phyloP scores from a whole-genome alignment of 1,140 invertebrate genomes.

The Bombus confusus region DNA sequence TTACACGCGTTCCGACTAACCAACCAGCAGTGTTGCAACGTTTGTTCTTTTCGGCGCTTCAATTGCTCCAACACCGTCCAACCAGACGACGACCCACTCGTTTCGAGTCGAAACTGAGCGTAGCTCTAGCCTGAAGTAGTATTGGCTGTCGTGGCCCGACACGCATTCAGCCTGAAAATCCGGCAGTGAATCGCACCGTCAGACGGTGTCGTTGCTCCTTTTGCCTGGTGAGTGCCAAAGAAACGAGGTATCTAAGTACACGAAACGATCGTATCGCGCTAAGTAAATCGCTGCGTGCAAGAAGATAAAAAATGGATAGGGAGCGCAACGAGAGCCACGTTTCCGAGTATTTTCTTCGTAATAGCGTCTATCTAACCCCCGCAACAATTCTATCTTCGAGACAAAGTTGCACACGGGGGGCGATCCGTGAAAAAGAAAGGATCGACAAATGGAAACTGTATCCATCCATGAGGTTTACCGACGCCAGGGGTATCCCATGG shows the following conservation, averaged over 20 bases:
- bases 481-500: too few relatives aligned
- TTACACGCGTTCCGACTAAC: too few relatives aligned
- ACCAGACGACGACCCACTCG: neutral
- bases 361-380: constrained; percentile 1
- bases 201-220: neutral
- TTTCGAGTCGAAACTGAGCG: neutral
- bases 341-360: constrained; percentile 17
- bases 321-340: neutral
- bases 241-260: neutral
- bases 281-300: too few relatives aligned
- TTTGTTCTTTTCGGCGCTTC: neutral
- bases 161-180: neutral
- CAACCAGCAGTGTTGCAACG: neutral
- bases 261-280: neutral
- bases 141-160: neutral
- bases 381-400: neutral
- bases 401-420: too few relatives aligned
- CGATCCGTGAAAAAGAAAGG: neutral
- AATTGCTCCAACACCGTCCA: neutral
- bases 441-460: neutral
- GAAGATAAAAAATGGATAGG: too few relatives aligned
- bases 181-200: constrained; percentile 29
- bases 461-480: neutral
- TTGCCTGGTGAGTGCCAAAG: neutral
- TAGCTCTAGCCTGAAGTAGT: neutral